phyloP scores from a whole-genome alignment of 2,797 vertebrate genomes.

The Tarsius wallacei region DNA sequence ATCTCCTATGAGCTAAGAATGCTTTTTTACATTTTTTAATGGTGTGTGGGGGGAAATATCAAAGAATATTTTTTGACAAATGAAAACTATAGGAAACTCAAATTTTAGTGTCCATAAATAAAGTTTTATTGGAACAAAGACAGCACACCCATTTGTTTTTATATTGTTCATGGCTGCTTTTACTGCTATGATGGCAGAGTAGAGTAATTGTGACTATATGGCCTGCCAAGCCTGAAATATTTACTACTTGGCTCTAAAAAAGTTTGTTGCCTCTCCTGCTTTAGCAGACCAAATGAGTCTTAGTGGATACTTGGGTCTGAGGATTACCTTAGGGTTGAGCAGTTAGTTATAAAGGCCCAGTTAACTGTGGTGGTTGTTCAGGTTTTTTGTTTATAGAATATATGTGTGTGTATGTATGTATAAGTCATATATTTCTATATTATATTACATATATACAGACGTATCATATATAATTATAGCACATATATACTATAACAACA shows the following conservation, averaged over 20 bases:
- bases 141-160: background rate
- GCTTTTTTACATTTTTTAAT: too few relatives aligned
- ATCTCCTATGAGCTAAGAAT: too few relatives aligned
- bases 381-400: slow-evolving; percentile 46
- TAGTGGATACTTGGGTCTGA: slow-evolving; percentile 24
- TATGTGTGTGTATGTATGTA: background rate
- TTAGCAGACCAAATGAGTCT: slow-evolving; percentile 39
- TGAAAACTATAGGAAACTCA: background rate
- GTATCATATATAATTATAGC: background rate
- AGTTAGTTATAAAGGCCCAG: slow-evolving; percentile 15
- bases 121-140: slow-evolving; percentile 28
- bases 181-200: background rate
- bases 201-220: background rate
- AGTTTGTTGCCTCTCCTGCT: background rate
- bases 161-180: slow-evolving; percentile 38
- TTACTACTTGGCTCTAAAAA: background rate
- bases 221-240: slow-evolving; percentile 32
- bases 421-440: background rate
- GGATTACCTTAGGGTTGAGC: background rate
- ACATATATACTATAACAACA: background rate
- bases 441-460: background rate
- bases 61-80: too few relatives aligned
- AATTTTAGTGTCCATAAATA: slow-evolving; percentile 38
- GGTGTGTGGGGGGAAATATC: too few relatives aligned
- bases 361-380: background rate